phyloP scores from a whole-genome alignment of 2,888 invertebrate genomes.

The Stramonita haemastoma region DNA sequence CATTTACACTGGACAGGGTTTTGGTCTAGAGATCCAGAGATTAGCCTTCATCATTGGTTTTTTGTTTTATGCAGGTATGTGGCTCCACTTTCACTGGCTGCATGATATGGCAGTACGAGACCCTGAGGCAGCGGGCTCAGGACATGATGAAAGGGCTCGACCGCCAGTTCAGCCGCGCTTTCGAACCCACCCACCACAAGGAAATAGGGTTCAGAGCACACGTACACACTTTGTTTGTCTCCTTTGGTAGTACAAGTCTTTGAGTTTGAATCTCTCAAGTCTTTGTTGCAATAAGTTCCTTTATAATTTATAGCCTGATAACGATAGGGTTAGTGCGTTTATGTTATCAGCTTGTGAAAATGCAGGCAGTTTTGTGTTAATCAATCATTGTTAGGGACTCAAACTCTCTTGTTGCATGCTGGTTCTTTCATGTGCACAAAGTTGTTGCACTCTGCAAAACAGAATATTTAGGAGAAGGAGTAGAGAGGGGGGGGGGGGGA shows the following conservation, averaged over 20 bases:
- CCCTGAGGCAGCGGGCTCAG: slow-evolving; percentile 72
- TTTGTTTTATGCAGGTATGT: slow-evolving; percentile 45
- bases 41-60: background rate
- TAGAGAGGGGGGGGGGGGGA: too few relatives aligned
- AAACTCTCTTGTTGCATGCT: too few relatives aligned
- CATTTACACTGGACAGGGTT: too few relatives aligned
- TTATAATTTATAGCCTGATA: background rate
- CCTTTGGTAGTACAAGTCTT: background rate
- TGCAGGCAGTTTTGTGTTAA: background rate
- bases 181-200: slow-evolving; percentile 40
- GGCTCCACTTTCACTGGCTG: slow-evolving; percentile 84
- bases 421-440: too few relatives aligned
- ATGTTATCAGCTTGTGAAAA: background rate
- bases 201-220: slow-evolving; percentile 53
- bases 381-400: too few relatives aligned
- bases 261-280: too few relatives aligned
- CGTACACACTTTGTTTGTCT: slow-evolving; percentile 43
- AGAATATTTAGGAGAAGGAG: too few relatives aligned
- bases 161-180: slow-evolving; percentile 15
- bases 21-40: too few relatives aligned
- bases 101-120: slow-evolving; percentile 93
- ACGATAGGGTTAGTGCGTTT: background rate
- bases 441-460: too few relatives aligned
- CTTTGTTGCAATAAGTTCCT: background rate
- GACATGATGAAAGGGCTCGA: slow-evolving; percentile 44